Base-by-base conservation (phyloP, 2,888 invertebrate species). In the Mesorhabditis spiculigera region DNA sequence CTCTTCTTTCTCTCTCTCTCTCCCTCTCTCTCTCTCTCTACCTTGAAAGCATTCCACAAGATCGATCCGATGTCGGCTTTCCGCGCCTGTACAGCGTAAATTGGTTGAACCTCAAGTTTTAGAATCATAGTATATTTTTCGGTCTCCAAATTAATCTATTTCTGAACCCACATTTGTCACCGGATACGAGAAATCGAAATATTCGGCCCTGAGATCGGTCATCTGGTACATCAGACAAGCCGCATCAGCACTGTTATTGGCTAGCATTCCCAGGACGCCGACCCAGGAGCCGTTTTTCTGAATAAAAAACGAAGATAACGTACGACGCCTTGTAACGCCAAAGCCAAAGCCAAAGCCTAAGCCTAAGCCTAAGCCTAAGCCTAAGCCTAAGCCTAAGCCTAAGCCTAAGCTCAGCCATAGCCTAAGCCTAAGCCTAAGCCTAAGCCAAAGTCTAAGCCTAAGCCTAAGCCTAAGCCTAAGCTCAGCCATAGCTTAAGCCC, bases 31-130 rank as follows among this genome's bases (percentile, higher is more conserved):
- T 28, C 3, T 28, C 3, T 28, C 28, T 28, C 28, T 13, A 50
- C 58, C 42, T 74, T 81, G 72, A 81, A 80, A 2, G 81, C 81
- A 67, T 80, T 81, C 81, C 81, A 81, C 4, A 81, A 67, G 0
- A 78, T 74, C 5, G 74, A 73, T 28, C 74, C 74, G 4, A 78
- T 68, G 13, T 69, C 72, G 68, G 73, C 71, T 10, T 63, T 64
- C 43, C 68, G 68, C 43, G 70, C 64, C 8, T 71, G 68, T 43
- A 74, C 78, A 3, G 72, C 75, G 68, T 72, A 78, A n/a, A 78
- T 70, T 8, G 78, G 78, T 64, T 78, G 78, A 6, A 78, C 73
- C 78, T 78, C 62, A 67, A 63, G 44, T 45, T 61, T 69, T 4
- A 1, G 8, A 50, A 28, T 13, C 4, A 13, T 3, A 65, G 10